Evolutionary conservation across 2,888 invertebrate species (phyloP), one percentile per base, ranked within the genome.

Genomic region (Xanthia togata): DNA sequence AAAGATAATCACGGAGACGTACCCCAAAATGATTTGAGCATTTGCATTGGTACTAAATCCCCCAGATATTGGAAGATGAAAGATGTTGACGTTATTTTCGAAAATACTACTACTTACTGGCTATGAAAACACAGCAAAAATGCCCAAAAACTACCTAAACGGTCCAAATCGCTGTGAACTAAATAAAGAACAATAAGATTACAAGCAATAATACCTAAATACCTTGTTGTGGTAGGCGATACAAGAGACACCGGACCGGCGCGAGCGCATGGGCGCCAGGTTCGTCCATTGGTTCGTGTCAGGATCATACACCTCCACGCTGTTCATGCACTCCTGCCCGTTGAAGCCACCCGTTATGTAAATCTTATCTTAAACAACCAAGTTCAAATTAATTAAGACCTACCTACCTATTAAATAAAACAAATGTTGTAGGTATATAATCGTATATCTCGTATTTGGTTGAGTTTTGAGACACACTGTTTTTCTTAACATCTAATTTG

Each of bases 271-370:
- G 85, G 98, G 97, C 76, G 98, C 97, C 79, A 99, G 97, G 88
- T 98, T 96, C 0, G 98, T 98, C 99, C 99, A 99, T 91, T 98
- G 98, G 94, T 98, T 98, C 11, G 97, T 97, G 77, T 97, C 97
- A 0, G 98, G 98, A 89, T 98, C 98, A 93, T 98, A 99, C 70
- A 98, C 97, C 92, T 99, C 98, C 4, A 98, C 98, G 38, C 98
- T 98, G 93, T 98, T 98, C 97, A 98, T 97, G 91, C 99, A 98
- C 91, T 98, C 98, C 91, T 98, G 98, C 0, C 99, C 99, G 93
- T 99, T 99, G 93, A 99, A 99, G 0, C 99, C 99, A 3, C 99
- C 99, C 72, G 98, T 98, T 86, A 98, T 98, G 94, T 98, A 98
- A 87, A 98, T 98, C 91, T 98, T 98, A 82, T 97, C 98, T 98